Percentiles rank a stretch among this genome's conserved stretches.
Evolutionary conservation across 2,113 vertebrate species (phyloP).

Genomic region (Gnathonemus echidnorhynchus): DNA sequence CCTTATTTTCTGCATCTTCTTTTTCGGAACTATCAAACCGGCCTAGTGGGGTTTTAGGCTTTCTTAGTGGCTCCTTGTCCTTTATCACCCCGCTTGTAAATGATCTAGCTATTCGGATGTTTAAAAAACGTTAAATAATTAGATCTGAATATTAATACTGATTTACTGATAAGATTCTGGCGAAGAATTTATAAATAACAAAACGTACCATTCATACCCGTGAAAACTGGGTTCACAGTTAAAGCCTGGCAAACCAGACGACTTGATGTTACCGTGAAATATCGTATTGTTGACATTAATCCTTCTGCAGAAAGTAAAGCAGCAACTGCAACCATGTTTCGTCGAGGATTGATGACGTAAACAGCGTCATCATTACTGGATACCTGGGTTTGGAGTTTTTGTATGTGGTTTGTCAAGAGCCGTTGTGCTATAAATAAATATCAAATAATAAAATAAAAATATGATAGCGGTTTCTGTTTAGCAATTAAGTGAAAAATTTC

Average conservation of each 20-base stretch:
- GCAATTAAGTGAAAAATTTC: neutral
- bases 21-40: conserved; percentile 74
- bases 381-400: neutral
- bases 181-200: neutral
- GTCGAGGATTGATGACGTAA: conserved; percentile 27
- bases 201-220: conserved; percentile 37
- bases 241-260: conserved; percentile 7
- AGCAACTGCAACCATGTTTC: neutral
- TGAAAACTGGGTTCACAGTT: conserved; percentile 10
- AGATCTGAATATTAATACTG: neutral
- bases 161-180: neutral
- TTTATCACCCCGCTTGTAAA: conserved; percentile 43
- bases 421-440: neutral
- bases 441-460: neutral
- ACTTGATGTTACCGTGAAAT: conserved; percentile 1
- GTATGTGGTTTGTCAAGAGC: neutral
- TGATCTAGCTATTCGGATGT: conserved; percentile 46
- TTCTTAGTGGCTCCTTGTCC: conserved; percentile 63
- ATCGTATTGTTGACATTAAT: conserved; percentile 42
- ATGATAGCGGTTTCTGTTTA: neutral
- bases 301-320: neutral
- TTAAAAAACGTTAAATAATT: neutral
- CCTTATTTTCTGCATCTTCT: conserved; percentile 53
- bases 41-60: conserved; percentile 78
- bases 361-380: conserved; percentile 37